Evolutionary conservation across 2,113 vertebrate species (phyloP).

Genomic region (Ciconia maguari): DNA sequence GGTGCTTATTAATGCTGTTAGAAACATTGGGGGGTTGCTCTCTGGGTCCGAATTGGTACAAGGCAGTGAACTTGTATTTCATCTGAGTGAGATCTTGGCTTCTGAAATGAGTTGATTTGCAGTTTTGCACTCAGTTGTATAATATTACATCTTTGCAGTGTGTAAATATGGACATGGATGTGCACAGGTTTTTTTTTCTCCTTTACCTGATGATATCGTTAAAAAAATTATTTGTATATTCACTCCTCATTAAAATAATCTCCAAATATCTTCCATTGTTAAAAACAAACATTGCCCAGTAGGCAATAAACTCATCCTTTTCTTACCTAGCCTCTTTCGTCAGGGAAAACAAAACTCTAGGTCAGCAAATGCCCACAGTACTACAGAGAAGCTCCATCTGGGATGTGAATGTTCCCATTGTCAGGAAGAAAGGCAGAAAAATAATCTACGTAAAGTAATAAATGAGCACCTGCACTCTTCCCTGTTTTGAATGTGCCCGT

Average conservation of each 20-base stretch:
- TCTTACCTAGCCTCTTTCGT: conserved; percentile 6
- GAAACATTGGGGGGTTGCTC: background rate
- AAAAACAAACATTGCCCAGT: background rate
- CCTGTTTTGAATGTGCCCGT: conserved; percentile 14
- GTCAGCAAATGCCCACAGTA: conserved; percentile 44
- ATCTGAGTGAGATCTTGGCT: background rate
- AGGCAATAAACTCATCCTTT: background rate
- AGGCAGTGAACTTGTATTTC: background rate
- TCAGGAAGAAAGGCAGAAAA: conserved; percentile 55
- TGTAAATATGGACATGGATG: background rate
- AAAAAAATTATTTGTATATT: background rate
- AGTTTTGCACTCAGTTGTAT: background rate
- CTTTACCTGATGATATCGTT: background rate
- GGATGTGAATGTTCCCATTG: background rate
- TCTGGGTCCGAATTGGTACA: background rate
- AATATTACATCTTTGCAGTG: background rate
- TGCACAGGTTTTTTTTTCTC: background rate
- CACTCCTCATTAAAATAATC: background rate
- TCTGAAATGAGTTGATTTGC: background rate
- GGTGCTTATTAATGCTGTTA: background rate
- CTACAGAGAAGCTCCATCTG: conserved; percentile 36
- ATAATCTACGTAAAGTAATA: conserved; percentile 24
- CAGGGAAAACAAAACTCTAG: conserved; percentile 16
- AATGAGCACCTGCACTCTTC: conserved; percentile 52
- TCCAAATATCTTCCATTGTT: background rate